Percentiles rank a stretch among this genome's conserved stretches.
These are phyloP conservation scores for Brachionus plicatilis DNA, from an alignment of 1,140 invertebrate genomes.

Conservation along the genomic window DNA sequence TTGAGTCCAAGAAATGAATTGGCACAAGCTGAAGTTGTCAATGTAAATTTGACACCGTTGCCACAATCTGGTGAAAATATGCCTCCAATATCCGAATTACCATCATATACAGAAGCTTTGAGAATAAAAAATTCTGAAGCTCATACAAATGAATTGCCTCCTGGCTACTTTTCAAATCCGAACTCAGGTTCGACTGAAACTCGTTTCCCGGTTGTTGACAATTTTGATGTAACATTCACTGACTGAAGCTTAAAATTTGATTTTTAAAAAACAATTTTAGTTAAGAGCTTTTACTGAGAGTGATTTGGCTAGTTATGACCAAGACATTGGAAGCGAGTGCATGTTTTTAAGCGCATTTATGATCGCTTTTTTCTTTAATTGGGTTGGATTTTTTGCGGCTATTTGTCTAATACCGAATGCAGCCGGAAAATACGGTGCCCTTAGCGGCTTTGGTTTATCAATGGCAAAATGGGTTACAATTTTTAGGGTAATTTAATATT, in stretches of 20 bases:
- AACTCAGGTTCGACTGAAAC: neutral
- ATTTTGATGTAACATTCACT: neutral
- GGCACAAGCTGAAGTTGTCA: neutral
- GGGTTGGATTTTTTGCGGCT: conserved; percentile 82
- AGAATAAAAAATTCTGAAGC: neutral
- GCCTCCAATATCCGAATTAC: conserved; percentile 10
- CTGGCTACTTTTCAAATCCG: conserved; percentile 6
- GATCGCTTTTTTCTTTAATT: conserved; percentile 85
- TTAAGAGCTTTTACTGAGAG: neutral
- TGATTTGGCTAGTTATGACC: neutral
- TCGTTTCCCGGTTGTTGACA: conserved; percentile 11
- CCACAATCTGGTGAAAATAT: neutral
- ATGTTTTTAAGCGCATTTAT: conserved; percentile 44
- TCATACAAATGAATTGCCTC: conserved; percentile 17
- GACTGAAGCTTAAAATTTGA: neutral
- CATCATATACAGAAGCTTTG: conserved; percentile 24
- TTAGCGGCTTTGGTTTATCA: conserved; percentile 83
- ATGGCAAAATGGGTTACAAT: conserved; percentile 89
- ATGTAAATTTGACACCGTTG: neutral
- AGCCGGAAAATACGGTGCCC: conserved; percentile 80
- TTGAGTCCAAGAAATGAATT: neutral
- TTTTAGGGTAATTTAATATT: conserved; percentile 55
- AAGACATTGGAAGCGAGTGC: conserved; percentile 40
- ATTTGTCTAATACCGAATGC: conserved; percentile 89
- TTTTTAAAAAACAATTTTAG: neutral